These are phyloP conservation scores for Bruchidius siliquastri DNA, from an alignment of 2,888 invertebrate genomes.

Conservation along the genomic window DNA sequence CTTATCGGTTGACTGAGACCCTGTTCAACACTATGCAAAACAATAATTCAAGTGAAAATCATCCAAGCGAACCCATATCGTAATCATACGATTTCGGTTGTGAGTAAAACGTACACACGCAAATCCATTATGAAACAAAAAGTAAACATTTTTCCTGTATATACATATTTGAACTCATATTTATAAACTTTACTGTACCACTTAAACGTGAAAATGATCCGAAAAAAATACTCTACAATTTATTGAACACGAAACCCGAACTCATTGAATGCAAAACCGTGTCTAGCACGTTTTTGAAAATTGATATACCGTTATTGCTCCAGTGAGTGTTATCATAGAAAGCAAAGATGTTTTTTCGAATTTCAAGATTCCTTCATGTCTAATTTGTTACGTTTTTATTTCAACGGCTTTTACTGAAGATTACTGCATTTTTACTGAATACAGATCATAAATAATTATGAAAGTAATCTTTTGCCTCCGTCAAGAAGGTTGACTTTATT, in stretches of 20 bases:
- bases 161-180: background rate
- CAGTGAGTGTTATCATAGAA: no score
- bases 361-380: no score
- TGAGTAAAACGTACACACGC: background rate
- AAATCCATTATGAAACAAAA: background rate
- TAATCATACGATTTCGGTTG: background rate
- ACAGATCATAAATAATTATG: no score
- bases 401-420: no score
- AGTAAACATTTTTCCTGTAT: background rate
- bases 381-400: no score
- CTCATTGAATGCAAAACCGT: background rate
- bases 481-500: no score
- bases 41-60: background rate
- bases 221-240: background rate
- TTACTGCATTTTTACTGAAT: no score
- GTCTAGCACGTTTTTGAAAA: constrained; percentile 3
- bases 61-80: background rate
- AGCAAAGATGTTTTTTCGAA: no score
- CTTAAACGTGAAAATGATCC: background rate
- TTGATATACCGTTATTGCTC: background rate
- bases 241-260: background rate
- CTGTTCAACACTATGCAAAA: background rate
- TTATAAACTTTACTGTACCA: background rate
- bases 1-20: background rate
- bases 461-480: no score